These are phyloP conservation scores for Phalera bucephala DNA, from an alignment of 2,888 invertebrate genomes.

Conservation along the genomic window DNA sequence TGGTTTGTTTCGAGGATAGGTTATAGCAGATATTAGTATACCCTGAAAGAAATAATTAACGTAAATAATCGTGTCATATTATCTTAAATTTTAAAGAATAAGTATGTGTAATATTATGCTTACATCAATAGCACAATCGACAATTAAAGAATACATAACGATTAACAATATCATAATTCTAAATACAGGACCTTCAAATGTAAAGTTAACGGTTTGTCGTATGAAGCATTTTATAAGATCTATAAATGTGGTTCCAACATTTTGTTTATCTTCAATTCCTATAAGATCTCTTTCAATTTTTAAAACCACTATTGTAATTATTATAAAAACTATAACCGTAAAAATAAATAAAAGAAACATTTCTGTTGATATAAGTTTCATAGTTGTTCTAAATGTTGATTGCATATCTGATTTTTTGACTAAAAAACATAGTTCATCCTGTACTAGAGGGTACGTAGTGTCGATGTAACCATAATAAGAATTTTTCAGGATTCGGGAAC, in stretches of 20 bases:
- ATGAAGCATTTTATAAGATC: conserved; percentile 69
- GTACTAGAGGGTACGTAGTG: conserved; percentile 72
- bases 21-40: conserved; percentile 68
- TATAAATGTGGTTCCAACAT: conserved; percentile 44
- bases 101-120: conserved; percentile 35
- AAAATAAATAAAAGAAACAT: conserved; percentile 52
- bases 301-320: conserved; percentile 46
- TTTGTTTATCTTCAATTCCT: conserved; percentile 41
- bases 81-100: neutral
- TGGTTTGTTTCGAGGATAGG: conserved; percentile 59
- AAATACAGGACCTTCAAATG: conserved; percentile 60
- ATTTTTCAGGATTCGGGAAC: conserved; percentile 76
- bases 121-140: conserved; percentile 74
- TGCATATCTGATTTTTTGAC: conserved; percentile 75
- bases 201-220: conserved; percentile 66
- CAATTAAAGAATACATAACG: conserved; percentile 64
- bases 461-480: conserved; percentile 77
- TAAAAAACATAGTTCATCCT: conserved; percentile 82
- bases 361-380: conserved; percentile 57
- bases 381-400: conserved; percentile 69
- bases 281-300: conserved; percentile 52
- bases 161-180: conserved; percentile 55
- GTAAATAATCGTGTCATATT: neutral
- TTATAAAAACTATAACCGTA: conserved; percentile 46
- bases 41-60: conserved; percentile 53